Percentiles rank a stretch among this genome's conserved stretches.
phyloP scores from a whole-genome alignment of 2,888 invertebrate species.

The Drosophila quinaria region DNA sequence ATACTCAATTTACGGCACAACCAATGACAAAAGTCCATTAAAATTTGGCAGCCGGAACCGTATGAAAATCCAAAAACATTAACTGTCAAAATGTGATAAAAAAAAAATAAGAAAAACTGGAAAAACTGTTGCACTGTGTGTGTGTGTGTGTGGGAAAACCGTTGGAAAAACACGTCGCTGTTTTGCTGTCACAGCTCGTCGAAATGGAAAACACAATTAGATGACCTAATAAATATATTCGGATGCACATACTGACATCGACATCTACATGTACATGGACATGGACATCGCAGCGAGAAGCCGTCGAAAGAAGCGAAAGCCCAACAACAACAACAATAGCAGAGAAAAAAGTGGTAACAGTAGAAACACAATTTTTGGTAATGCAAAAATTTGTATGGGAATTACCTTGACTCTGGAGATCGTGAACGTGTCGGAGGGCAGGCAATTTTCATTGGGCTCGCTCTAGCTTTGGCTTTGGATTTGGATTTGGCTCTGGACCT shows the following conservation, averaged over 20 bases:
- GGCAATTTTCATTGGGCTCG: constrained; percentile 43
- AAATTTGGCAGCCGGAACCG: constrained; percentile 60
- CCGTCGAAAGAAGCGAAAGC: constrained; percentile 41
- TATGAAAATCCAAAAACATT: constrained; percentile 36
- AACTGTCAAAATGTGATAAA: constrained; percentile 20
- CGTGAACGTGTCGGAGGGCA: constrained; percentile 61
- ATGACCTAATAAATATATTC: constrained; percentile 83
- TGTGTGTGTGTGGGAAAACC: constrained; percentile 71
- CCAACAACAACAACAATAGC: constrained; percentile 45
- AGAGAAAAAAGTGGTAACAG: constrained; percentile 37
- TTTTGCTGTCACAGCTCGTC: constrained; percentile 52
- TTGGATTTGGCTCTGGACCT: constrained; percentile 28
- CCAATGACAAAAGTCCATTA: constrained; percentile 56
- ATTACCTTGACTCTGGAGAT: constrained; percentile 71
- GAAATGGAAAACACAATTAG: constrained; percentile 81
- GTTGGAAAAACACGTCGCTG: constrained; percentile 65
- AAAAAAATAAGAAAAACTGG: constrained; percentile 23
- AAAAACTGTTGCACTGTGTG: constrained; percentile 35
- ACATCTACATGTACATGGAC: constrained; percentile 5
- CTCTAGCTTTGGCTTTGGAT: constrained; percentile 17
- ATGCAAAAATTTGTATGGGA: constrained; percentile 74
- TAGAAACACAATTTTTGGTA: constrained; percentile 60
- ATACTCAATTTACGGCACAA: constrained; percentile 32
- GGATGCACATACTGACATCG: constrained; percentile 49
- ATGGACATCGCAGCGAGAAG: constrained; percentile 18